phyloP scores from a whole-genome alignment of 2,888 invertebrate genomes.

The Anagyrus pseudococci region DNA sequence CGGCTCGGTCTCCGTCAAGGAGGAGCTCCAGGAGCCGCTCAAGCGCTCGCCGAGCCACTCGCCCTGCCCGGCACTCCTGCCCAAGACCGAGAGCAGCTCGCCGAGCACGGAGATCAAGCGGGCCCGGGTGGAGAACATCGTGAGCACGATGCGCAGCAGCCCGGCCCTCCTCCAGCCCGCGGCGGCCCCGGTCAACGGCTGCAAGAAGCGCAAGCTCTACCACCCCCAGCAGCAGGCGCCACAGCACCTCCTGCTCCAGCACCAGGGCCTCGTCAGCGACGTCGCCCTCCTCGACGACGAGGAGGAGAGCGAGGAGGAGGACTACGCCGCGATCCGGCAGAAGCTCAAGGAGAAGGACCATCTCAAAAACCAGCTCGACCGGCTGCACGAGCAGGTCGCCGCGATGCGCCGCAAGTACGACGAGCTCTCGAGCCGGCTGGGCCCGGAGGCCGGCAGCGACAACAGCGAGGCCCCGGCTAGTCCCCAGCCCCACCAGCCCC shows the following conservation, averaged over 20 bases:
- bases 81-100: conserved; percentile 54
- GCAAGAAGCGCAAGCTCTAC: conserved; percentile 94
- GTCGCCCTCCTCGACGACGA: conserved; percentile 67
- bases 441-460: conserved; percentile 67
- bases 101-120: conserved; percentile 84
- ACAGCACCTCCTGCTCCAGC: conserved; percentile 64
- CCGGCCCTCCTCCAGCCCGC: conserved; percentile 71
- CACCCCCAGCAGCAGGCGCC: conserved; percentile 90
- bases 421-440: conserved; percentile 85
- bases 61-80: conserved; percentile 56
- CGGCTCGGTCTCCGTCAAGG: conserved; percentile 58
- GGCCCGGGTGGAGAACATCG: conserved; percentile 93
- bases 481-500: too few relatives aligned
- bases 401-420: conserved; percentile 92
- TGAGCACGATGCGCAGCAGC: conserved; percentile 90
- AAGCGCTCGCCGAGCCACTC: conserved; percentile 59
- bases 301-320: conserved; percentile 78
- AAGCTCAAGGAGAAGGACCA: conserved; percentile 88
- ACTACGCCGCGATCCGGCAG: conserved; percentile 79
- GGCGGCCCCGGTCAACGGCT: conserved; percentile 75
- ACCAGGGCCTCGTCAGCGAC: conserved; percentile 61
- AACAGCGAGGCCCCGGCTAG: conserved; percentile 63
- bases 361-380: conserved; percentile 82
- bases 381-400: conserved; percentile 88
- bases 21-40: conserved; percentile 55